Base-by-base conservation (phyloP, 1,140 invertebrate species). In the Musca domestica region DNA sequence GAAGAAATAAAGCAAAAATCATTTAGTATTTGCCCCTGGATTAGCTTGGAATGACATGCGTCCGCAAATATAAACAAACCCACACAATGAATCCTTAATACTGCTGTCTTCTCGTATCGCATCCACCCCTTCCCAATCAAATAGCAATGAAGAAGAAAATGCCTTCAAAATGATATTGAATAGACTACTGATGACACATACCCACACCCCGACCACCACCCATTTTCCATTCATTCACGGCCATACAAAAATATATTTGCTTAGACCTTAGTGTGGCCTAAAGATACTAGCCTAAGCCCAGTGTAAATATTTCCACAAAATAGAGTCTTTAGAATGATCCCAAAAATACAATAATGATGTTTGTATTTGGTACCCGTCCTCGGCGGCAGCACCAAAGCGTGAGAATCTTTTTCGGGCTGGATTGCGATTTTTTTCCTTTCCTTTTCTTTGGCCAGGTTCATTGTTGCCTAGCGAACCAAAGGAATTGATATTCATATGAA, bases 21-120 rank as follows among this genome's bases (percentile, higher is more conserved):
- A 34, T 61, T 61, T 30, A 19, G 56, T 61, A 61, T 61, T 61
- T 61, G 56, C 56, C 56, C 27, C 56, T 30, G 56, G 56, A 61
- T 61, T 61, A 61, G 56, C 56, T 41, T 41, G 34, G 27, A 19
- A 61, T 61, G 56, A 61, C 56, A 61, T 61, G 56, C 56, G 56
- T 61, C 56, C 56, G 19, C 27, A 61, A 61, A 41, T 34, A 61
- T 61, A 61, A 61, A 61, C 56, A 61, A 17, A 19, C 56, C 56
- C 56, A 61, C 52, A 27, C 22, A 56, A 56, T 27, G 27, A 61
- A 61, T 41, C 34, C 56, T 34, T 34, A 41, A 34, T 34, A 61
- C 30, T 19, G 27, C 34, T 7, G 34, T 41, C 34, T 41, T 41
- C 34, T 41, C 3, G 30, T 7, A 58, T 5, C 17, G 9, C 30